A percentile compares a stretch with the other conserved stretches of the same genome.
phyloP scores from a whole-genome alignment of 2,113 vertebrate species.

The Conger conger region DNA sequence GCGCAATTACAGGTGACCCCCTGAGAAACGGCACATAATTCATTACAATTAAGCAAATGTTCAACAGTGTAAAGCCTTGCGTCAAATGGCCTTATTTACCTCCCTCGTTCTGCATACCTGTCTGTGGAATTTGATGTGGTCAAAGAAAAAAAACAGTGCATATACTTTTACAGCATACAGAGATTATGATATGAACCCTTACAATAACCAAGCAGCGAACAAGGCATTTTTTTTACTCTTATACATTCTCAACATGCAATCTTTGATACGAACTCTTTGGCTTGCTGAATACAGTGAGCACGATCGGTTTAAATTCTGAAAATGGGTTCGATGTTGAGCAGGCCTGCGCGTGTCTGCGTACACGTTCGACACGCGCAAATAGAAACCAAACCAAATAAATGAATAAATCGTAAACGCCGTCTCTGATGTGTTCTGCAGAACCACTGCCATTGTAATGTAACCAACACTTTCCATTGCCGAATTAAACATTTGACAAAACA shows the following conservation, averaged over 20 bases:
- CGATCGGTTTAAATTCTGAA: background rate
- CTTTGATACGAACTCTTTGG: background rate
- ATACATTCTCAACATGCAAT: background rate
- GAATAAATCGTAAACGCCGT: background rate
- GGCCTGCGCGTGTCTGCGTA: background rate
- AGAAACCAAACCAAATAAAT: background rate
- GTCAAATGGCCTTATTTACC: background rate
- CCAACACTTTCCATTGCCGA: background rate
- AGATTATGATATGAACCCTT: background rate
- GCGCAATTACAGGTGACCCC: constrained; percentile 13
- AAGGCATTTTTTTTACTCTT: background rate
- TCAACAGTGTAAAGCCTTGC: background rate
- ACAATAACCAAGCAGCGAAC: background rate
- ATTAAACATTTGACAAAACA: background rate
- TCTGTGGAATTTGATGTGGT: background rate
- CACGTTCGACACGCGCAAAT: background rate
- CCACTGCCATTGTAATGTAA: background rate
- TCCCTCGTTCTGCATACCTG: background rate
- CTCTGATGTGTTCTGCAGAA: background rate
- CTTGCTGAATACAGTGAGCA: background rate
- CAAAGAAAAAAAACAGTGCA: background rate
- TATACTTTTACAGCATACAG: background rate
- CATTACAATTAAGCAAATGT: constrained; percentile 20
- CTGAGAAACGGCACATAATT: constrained; percentile 5
- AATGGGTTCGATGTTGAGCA: background rate